These are phyloP conservation scores for Buceros bicornis DNA, from an alignment of 2,797 vertebrate genomes.

Conservation along the genomic window DNA sequence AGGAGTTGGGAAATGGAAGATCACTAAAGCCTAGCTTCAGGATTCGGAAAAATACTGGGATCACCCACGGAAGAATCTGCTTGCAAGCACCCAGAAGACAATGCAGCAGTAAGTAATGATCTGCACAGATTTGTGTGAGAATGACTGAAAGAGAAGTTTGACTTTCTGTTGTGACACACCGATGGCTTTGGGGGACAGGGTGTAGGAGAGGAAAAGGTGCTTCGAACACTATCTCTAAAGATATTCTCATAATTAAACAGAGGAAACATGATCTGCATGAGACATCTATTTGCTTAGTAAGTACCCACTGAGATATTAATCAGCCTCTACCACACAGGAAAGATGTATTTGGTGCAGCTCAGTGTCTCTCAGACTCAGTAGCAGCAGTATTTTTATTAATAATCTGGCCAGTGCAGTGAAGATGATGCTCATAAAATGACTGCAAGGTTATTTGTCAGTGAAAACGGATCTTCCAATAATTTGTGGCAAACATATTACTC, in stretches of 20 bases:
- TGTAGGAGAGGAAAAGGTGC: not conserved
- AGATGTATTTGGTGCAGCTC: not conserved
- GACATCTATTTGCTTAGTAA: not conserved
- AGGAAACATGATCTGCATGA: not conserved
- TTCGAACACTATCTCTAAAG: not conserved
- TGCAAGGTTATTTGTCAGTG: not conserved
- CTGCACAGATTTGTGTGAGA: not conserved
- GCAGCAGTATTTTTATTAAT: not conserved
- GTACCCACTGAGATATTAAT: not conserved
- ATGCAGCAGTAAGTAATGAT: not conserved
- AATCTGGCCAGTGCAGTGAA: not conserved
- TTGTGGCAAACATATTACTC: not conserved
- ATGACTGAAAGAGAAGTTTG: not conserved
- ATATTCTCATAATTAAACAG: not conserved
- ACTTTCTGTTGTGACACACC: not conserved
- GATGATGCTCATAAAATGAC: not conserved
- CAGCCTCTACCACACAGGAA: not conserved
- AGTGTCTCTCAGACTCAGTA: not conserved
- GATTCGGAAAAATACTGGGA: not conserved
- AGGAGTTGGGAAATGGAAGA: not conserved
- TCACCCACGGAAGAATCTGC: not conserved
- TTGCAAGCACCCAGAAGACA: not conserved
- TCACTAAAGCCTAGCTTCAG: not conserved
- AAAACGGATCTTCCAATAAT: not conserved
- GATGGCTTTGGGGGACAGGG: not conserved